These are phyloP conservation scores for Temnothorax rugatulus DNA, from an alignment of 2,888 invertebrate species.

Conservation along the genomic window DNA sequence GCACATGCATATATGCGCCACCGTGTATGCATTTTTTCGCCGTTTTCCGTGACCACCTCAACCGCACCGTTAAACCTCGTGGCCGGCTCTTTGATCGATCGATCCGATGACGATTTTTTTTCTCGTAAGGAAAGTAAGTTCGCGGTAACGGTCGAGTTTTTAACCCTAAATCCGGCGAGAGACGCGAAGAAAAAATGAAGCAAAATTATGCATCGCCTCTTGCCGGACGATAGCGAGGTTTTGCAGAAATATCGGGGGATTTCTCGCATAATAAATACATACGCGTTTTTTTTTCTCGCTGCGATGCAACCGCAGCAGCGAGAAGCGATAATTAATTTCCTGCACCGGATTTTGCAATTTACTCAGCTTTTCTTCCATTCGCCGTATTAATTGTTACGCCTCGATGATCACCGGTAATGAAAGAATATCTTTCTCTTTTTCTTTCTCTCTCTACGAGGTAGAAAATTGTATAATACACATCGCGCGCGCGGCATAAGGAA, in stretches of 20 bases:
- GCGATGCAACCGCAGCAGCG: background rate
- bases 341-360: slow-evolving; percentile 18
- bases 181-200: background rate
- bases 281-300: background rate
- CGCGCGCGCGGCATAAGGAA: background rate
- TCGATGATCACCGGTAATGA: slow-evolving; percentile 7
- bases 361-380: slow-evolving; percentile 4
- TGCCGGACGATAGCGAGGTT: background rate
- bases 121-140: background rate
- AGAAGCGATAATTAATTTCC: slow-evolving; percentile 24
- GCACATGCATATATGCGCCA: slow-evolving; percentile 17
- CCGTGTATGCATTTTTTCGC: slow-evolving; percentile 35
- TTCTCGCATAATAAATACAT: background rate
- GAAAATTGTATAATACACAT: background rate
- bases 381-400: slow-evolving; percentile 29
- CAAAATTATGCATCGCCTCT: background rate
- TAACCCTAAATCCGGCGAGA: background rate
- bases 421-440: slow-evolving; percentile 3
- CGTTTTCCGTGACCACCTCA: slow-evolving; percentile 6
- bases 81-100: slow-evolving; percentile 20
- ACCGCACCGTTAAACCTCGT: slow-evolving; percentile 21
- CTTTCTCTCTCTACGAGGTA: background rate
- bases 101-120: background rate
- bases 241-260: background rate
- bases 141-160: background rate